These are phyloP conservation scores for Rhynchotus rufescens DNA, from an alignment of 2,797 vertebrate species.

Conservation along the genomic window DNA sequence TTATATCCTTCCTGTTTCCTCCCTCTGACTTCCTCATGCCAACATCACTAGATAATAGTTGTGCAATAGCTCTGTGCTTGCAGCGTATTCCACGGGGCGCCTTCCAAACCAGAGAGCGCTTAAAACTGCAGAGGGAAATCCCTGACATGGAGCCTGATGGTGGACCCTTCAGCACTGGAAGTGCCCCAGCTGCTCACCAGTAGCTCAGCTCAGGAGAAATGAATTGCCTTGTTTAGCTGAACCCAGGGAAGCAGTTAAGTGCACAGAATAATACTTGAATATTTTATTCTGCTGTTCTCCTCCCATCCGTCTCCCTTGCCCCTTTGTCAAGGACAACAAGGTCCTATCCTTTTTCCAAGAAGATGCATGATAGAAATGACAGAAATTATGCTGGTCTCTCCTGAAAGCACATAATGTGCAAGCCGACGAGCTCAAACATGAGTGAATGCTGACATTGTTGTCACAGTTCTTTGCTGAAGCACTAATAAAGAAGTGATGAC, in stretches of 20 bases:
- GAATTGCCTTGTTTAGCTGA: conserved; percentile 10
- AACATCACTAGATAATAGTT: conserved; percentile 63
- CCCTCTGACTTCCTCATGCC: conserved; percentile 65
- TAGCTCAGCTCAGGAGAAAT: neutral
- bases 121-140: conserved; percentile 40
- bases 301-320: neutral
- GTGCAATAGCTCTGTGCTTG: conserved; percentile 57
- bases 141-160: conserved; percentile 16
- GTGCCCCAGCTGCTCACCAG: neutral
- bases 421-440: neutral
- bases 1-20: conserved; percentile 63
- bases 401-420: neutral
- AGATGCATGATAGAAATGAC: no score
- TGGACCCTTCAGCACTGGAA: conserved; percentile 32
- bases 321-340: conserved; percentile 32
- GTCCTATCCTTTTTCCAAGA: neutral
- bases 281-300: neutral
- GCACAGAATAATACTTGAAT: neutral
- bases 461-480: neutral
- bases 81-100: neutral
- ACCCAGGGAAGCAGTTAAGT: neutral
- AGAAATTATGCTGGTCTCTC: neutral
- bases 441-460: conserved; percentile 40
- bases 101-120: conserved; percentile 13
- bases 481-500: conserved; percentile 57